Conservation (phyloP, 2,113 vertebrate genomes). For the Rhizomys pruinosus region DNA sequence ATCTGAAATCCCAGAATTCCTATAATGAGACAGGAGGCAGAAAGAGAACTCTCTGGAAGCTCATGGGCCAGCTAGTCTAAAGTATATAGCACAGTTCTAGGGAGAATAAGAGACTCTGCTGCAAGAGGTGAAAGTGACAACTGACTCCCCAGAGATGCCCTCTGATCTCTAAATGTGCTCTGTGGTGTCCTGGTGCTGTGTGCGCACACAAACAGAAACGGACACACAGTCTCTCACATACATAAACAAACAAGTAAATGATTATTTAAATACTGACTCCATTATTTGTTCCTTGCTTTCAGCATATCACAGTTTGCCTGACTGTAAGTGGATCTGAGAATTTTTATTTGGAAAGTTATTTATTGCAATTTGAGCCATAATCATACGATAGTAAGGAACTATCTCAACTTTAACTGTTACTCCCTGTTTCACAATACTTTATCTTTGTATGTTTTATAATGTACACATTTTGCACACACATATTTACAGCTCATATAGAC, state of each 20-base stretch:
- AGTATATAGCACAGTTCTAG: background rate
- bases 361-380: background rate
- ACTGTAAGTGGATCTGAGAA: no score
- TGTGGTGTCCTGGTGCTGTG: background rate
- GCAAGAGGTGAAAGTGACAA: background rate
- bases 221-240: no score
- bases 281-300: no score
- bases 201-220: no score
- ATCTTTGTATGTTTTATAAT: background rate
- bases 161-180: background rate
- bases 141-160: background rate
- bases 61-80: no score
- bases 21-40: background rate
- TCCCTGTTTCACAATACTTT: background rate
- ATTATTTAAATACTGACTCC: background rate
- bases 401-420: background rate
- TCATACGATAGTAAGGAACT: background rate
- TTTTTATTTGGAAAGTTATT: background rate
- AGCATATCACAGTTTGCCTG: no score
- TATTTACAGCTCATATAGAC: background rate
- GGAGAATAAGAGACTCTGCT: background rate
- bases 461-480: background rate
- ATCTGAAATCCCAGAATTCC: background rate
- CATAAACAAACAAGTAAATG: background rate
- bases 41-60: background rate